Evolutionary conservation across 2,113 vertebrate species (phyloP), one percentile per base, ranked within the genome.

Genomic region (Tyrannus savana): DNA sequence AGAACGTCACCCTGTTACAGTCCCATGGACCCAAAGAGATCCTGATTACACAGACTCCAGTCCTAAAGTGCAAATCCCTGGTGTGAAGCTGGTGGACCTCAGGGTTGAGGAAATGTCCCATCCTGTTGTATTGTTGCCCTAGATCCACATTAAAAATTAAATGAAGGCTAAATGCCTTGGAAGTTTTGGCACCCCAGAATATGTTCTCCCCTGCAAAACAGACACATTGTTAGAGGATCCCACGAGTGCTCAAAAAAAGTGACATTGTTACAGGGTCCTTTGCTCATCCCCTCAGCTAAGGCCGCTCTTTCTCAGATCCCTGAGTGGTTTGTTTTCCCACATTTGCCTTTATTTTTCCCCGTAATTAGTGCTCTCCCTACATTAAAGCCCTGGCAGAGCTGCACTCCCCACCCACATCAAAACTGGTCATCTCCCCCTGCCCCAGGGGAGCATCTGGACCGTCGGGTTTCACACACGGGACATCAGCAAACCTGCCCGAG

Each of bases 51-150:
- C 37, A 35, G 24, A 28, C 23, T 72, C n/a, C 62, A 55, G 50
- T 30, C 24, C 33, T 24, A 6, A 56, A 60, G 22, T 14, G 39
- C 23, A 50, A 41, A 28, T 42, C 58, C 5, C 11, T 22, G 14
- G 18, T 21, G 5, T 0, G 1, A 80, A 14, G 31, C 10, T 69
- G 60, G 30, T 28, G 37, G 78, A 56, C 35, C 47, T 81, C 19
- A 1, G 39, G 21, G 14, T 0, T 0, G 2, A 71, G 55, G 28
- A 67, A 31, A 33, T 2, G 10, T 47, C 58, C 31, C 1, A 0
- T 71, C 18, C 35, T 13, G 16, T 31, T 7, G 16, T 5, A n/a
- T 3, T 24, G 27, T 25, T 50, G 23, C 7, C 33, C 10, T 49
- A 27, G 23, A 14, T 39, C 18, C 27, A 89, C 83, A 56, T 17